Evolutionary conservation across 2,113 vertebrate species (phyloP).

Genomic region (Perca fluviatilis): DNA sequence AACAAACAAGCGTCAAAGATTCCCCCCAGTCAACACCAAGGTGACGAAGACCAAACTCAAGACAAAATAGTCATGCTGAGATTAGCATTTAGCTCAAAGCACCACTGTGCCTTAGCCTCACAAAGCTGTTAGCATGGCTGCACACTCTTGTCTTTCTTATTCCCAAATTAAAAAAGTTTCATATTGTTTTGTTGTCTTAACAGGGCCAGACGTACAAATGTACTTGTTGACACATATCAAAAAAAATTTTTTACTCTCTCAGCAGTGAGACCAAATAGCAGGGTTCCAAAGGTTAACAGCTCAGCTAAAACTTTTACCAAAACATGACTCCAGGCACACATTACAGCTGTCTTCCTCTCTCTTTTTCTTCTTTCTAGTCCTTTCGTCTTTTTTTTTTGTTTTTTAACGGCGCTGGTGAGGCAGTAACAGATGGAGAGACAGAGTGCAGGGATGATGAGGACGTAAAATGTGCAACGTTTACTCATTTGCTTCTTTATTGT

Average conservation of each 20-base stretch:
- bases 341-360: conserved; percentile 28
- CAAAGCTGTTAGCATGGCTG: background rate
- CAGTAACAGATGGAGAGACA: conserved; percentile 82
- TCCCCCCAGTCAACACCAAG: too few species aligned
- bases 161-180: background rate
- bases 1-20: too few species aligned
- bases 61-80: background rate
- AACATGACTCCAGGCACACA: conserved; percentile 33
- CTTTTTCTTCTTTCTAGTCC: conserved; percentile 8
- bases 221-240: background rate
- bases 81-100: background rate
- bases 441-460: conserved; percentile 85
- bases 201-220: background rate
- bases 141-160: background rate
- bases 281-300: conserved; percentile 16
- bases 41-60: too few species aligned
- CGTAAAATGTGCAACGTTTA: conserved; percentile 90
- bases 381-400: background rate
- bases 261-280: background rate
- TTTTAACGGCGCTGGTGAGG: conserved; percentile 75
- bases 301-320: conserved; percentile 40
- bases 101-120: background rate
- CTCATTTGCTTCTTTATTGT: conserved; percentile 83
- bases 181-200: background rate
- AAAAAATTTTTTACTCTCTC: background rate